Percentiles rank a stretch among this genome's conserved stretches.
phyloP scores from a whole-genome alignment of 1,140 invertebrate species.

The Ceratitis capitata region DNA sequence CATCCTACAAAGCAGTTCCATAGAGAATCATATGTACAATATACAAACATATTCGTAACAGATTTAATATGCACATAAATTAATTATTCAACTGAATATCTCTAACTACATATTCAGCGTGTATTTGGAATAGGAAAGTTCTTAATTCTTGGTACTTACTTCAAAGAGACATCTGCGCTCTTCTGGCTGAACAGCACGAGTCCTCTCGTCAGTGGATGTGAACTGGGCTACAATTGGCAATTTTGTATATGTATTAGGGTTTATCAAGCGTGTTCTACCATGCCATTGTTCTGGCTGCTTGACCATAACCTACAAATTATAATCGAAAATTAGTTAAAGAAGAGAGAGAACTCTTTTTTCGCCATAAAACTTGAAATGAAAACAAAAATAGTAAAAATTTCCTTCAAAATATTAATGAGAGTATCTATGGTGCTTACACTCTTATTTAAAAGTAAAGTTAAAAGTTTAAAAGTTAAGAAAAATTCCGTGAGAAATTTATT shows the following conservation, averaged over 20 bases:
- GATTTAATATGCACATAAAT: no score
- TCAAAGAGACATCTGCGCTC: constrained; percentile 51
- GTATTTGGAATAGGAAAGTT: background rate
- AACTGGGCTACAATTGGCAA: constrained; percentile 48
- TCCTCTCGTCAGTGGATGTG: constrained; percentile 46
- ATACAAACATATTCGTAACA: no score
- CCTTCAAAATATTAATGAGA: no score
- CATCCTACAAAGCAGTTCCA: constrained; percentile 44
- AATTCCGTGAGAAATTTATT: no score
- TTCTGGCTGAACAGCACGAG: constrained; percentile 44
- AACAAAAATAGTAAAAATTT: no score
- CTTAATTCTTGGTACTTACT: constrained; percentile 18
- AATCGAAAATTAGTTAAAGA: no score
- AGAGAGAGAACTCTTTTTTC: no score
- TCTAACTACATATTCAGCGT: background rate
- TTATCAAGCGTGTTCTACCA: constrained; percentile 46
- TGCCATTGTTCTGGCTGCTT: constrained; percentile 57
- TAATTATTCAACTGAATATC: no score
- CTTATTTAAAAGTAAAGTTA: no score
- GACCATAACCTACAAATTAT: constrained; percentile 48
- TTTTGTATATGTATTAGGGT: constrained; percentile 47
- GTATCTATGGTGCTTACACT: no score
- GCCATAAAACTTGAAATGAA: no score
- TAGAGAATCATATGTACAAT: background rate
- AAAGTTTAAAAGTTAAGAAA: no score